Evolutionary conservation across 2,113 vertebrate genomes (phyloP).

Genomic region (Circaetus cinerascens): DNA sequence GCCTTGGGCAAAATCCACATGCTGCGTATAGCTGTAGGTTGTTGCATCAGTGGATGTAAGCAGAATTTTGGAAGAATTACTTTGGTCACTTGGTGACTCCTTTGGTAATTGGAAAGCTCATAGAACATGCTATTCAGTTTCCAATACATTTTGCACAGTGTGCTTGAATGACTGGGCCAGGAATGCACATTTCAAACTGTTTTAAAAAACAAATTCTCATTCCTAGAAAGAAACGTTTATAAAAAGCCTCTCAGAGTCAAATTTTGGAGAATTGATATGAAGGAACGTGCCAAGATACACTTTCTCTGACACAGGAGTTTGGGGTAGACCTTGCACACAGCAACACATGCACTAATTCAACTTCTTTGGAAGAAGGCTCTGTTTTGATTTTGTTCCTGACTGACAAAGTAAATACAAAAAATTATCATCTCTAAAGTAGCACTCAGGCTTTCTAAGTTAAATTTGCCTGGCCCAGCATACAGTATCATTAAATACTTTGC

Average conservation of each 20-base stretch:
- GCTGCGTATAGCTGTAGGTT: background rate
- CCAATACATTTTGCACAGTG: background rate
- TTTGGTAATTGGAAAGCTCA: background rate
- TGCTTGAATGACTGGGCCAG: background rate
- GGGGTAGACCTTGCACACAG: background rate
- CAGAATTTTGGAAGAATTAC: background rate
- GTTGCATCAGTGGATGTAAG: background rate
- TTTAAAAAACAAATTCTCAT: background rate
- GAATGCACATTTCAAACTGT: background rate
- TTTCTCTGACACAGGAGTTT: background rate
- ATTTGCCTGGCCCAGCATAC: background rate
- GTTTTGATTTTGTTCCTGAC: background rate
- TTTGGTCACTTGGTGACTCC: background rate
- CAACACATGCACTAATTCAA: background rate
- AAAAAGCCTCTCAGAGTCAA: background rate
- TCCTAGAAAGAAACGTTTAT: background rate
- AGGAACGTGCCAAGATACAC: background rate
- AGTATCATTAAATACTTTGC: background rate
- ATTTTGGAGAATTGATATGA: background rate
- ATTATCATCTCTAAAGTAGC: background rate
- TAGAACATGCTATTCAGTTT: background rate
- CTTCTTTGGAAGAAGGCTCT: background rate
- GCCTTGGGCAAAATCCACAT: background rate
- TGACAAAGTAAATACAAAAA: background rate
- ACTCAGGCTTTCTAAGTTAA: background rate